Conservation (phyloP, 2,797 vertebrate species). For the Gallirallus australis region DNA sequence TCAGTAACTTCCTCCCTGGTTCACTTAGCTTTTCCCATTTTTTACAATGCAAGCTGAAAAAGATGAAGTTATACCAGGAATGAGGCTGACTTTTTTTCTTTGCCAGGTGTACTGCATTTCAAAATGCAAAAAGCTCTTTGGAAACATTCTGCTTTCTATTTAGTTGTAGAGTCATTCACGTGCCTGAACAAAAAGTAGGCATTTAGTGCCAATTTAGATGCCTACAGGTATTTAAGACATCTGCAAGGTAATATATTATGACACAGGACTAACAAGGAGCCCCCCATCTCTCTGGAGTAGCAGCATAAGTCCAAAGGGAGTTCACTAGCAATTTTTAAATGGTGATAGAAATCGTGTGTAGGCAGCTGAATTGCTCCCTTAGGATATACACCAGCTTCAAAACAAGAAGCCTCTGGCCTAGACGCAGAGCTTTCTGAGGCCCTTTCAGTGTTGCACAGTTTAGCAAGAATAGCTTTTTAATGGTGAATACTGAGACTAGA, state of each 20-base stretch:
- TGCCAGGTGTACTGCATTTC: background rate
- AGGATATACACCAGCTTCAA: background rate
- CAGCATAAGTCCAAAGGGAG: background rate
- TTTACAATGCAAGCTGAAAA: background rate
- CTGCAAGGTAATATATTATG: background rate
- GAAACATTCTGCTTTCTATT: background rate
- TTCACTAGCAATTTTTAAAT: background rate
- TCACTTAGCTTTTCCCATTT: background rate
- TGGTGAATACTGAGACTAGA: background rate
- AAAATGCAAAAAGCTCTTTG: background rate
- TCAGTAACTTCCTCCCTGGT: background rate
- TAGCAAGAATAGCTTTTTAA: background rate
- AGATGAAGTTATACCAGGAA: background rate
- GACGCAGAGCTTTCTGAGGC: background rate
- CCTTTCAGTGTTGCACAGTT: background rate
- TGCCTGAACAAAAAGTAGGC: fast-evolving
- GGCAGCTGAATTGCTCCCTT: background rate
- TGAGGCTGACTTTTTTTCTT: background rate
- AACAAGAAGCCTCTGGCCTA: background rate
- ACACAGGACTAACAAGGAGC: background rate
- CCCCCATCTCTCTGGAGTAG: background rate
- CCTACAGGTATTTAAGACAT: background rate
- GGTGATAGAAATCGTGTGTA: background rate
- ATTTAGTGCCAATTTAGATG: background rate
- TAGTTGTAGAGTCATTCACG: background rate